Percentiles rank a stretch among this genome's conserved stretches.
Conservation (phyloP, 92 coral and sea anemone genomes). For the Chrysogorgia sp. region DNA sequence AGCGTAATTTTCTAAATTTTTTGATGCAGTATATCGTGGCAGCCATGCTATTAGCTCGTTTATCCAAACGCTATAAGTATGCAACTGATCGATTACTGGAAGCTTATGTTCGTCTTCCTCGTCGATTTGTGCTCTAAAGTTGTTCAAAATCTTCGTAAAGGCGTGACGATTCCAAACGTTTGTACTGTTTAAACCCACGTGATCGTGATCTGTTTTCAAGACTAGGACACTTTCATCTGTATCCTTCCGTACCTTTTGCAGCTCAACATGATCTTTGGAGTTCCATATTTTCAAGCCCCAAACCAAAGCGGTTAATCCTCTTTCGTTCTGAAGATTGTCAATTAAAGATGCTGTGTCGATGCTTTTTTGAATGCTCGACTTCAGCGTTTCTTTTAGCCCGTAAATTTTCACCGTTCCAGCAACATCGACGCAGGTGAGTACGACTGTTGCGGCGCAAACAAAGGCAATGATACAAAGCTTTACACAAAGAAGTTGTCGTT, state of each 20-base stretch:
- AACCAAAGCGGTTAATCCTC: conserved; percentile 10
- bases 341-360: conserved; percentile 25
- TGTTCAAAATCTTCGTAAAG: conserved; percentile 56
- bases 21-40: background rate
- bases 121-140: conserved; percentile 52
- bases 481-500: background rate
- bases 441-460: background rate
- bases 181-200: background rate
- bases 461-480: conserved; percentile 15
- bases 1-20: conserved; percentile 8
- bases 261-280: background rate
- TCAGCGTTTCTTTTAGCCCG: background rate
- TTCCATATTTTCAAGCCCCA: background rate
- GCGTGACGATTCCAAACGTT: conserved; percentile 44
- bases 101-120: conserved; percentile 17
- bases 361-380: background rate
- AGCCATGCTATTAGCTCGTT: background rate
- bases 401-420: background rate
- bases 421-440: conserved; percentile 10
- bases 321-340: conserved; percentile 21
- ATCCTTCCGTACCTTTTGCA: background rate
- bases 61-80: conserved; percentile 1
- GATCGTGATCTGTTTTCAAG: background rate
- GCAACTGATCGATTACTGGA: background rate
- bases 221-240: conserved; percentile 16